These are phyloP conservation scores for Rousettus leschenaultii DNA, from an alignment of 2,113 vertebrate genomes.

Conservation along the genomic window DNA sequence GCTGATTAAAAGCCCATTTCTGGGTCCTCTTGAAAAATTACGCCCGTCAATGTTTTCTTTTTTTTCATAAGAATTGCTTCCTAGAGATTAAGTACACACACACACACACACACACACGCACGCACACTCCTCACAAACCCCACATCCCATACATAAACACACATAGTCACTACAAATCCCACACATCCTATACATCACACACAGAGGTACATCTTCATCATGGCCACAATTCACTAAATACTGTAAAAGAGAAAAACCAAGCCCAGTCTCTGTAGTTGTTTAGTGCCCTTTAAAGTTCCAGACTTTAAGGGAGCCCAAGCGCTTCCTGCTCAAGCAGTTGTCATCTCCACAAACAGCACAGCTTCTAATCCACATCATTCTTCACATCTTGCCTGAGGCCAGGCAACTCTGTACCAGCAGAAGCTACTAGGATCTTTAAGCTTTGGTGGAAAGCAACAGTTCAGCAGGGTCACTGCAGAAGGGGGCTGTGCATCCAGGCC, in stretches of 20 bases:
- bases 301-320: slow-evolving; percentile 26
- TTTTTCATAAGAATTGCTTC: slow-evolving; percentile 45
- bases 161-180: not conserved
- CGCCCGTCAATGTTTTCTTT: slow-evolving; percentile 15
- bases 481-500: not conserved
- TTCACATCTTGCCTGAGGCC: not conserved
- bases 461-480: not conserved
- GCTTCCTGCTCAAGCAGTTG: not conserved
- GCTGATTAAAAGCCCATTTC: slow-evolving; percentile 80
- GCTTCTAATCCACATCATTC: slow-evolving; percentile 1
- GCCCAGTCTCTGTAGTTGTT: not conserved
- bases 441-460: not conserved
- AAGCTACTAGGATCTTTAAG: not conserved
- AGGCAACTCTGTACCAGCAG: not conserved
- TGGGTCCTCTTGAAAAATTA: slow-evolving; percentile 72
- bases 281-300: slow-evolving; percentile 40
- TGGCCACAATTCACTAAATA: not conserved
- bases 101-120: not conserved
- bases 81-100: slow-evolving; percentile 32
- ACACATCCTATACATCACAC: too few relatives aligned
- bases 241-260: not conserved
- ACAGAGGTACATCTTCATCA: not conserved
- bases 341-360: slow-evolving; percentile 3
- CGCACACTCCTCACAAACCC: not conserved
- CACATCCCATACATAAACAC: too few relatives aligned